Percentiles rank a stretch among this genome's conserved stretches.
These are phyloP conservation scores for Tachystola acroxantha DNA, from an alignment of 2,888 invertebrate species.

Conservation along the genomic window DNA sequence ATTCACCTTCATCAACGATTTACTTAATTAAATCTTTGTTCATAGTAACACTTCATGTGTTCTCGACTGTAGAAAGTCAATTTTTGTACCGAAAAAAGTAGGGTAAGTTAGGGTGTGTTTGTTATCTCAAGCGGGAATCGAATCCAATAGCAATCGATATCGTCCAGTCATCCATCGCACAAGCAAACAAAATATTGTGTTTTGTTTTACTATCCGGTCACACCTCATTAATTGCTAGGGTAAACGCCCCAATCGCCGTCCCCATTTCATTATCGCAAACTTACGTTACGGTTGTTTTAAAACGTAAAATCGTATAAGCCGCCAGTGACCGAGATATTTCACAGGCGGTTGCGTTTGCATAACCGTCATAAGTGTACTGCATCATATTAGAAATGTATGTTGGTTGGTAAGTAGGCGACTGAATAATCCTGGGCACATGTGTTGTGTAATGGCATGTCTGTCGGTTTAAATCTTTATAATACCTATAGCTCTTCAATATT, in stretches of 20 bases:
- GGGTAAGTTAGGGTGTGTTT: too few species aligned
- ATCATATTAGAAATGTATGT: slow-evolving; percentile 5
- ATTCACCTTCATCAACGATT: too few species aligned
- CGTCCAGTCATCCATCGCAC: slow-evolving; percentile 1
- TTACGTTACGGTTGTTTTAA: slow-evolving; percentile 22
- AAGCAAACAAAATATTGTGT: not conserved
- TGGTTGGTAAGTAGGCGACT: slow-evolving; percentile 15
- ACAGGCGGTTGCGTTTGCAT: slow-evolving; percentile 39
- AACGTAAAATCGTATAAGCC: slow-evolving; percentile 18
- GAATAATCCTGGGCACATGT: slow-evolving; percentile 29
- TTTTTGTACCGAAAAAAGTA: too few species aligned
- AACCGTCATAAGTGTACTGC: slow-evolving; percentile 25
- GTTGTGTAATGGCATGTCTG: slow-evolving; percentile 32
- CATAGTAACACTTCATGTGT: too few species aligned
- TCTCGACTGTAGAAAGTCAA: too few species aligned
- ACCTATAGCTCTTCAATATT: too few species aligned
- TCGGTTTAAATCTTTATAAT: too few species aligned
- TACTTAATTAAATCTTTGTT: too few species aligned
- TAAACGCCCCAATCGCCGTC: slow-evolving; percentile 26
- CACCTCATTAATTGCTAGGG: slow-evolving; percentile 15
- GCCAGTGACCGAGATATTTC: slow-evolving; percentile 33
- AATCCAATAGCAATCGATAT: not conserved
- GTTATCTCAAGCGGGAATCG: not conserved
- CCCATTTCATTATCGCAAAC: slow-evolving; percentile 36
- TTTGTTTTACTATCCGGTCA: not conserved